Evolutionary conservation across 35 echinoderm and acorn worm species (phyloP), one percentile per base, ranked within the genome.

Genomic region (Heliocidaris tuberculata): DNA sequence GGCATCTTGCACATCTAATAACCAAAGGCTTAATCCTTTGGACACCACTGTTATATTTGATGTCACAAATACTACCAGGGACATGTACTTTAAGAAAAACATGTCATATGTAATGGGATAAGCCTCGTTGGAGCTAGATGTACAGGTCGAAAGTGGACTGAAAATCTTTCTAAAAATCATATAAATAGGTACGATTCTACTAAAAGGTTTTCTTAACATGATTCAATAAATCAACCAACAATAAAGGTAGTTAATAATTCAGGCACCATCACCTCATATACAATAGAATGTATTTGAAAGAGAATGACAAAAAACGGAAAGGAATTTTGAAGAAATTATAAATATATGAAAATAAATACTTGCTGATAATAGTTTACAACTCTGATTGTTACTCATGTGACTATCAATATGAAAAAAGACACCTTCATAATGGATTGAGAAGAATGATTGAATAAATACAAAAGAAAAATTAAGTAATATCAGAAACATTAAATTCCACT

Each of bases 321-420:
- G 65, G 65, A 78, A 78, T 78, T 78, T n/a, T n/a, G 27, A 78
- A 27, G 3, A 78, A 78, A 78, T 12, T n/a, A 78, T 78, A n/a
- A 78, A 78, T 78, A 78, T 78, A 78, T 78, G 65, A 78, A 78
- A 78, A 78, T 78, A 78, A 78, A 78, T 78, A 78, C 27, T 9
- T 27, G 7, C 19, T 78, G 65, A 78, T 78, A n/a, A 24, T 7
- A 78, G 5, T 9, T 12, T 12, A 56, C 15, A 15, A 10, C 52
- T 56, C 52, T 56, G 52, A 56, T 56, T 78, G 65, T 24, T 27
- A 27, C 21, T 70, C 21, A 17, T 19, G 60, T 17, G 60, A 24
- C 60, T 70, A 27, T 21, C 21, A 78, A 1, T 56, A 56, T 56
- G 52, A 56, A 56, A 56, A 56, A 56, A 13, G 52, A 56, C 7